A percentile compares a stretch with the other conserved stretches of the same genome.
Evolutionary conservation across 1,140 invertebrate species (phyloP).

Genomic region (Diorhabda elongata): DNA sequence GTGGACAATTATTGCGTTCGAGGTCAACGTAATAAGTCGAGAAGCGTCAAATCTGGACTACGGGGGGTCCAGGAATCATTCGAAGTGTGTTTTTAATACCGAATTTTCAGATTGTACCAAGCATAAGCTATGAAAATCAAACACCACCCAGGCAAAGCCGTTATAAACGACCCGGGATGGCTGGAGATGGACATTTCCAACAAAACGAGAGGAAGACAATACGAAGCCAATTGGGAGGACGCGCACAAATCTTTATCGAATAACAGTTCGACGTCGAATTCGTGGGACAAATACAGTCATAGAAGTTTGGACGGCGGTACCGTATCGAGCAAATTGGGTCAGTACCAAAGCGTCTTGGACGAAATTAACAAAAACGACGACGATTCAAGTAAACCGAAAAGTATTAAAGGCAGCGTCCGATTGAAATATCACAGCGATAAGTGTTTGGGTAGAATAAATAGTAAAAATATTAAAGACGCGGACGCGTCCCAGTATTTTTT

Average conservation of each 20-base stretch:
- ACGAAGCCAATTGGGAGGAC: conserved; percentile 79
- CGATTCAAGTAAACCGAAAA: conserved; percentile 29
- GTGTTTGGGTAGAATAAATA: conserved; percentile 42
- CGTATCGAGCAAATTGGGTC: conserved; percentile 36
- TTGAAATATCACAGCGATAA: conserved; percentile 45
- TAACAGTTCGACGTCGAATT: conserved; percentile 34
- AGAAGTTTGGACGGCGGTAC: conserved; percentile 32
- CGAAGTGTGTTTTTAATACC: background rate
- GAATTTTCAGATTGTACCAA: conserved; percentile 1
- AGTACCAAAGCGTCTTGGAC: conserved; percentile 40
- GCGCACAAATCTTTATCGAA: conserved; percentile 46
- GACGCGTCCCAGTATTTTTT: conserved; percentile 34
- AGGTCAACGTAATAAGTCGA: no score
- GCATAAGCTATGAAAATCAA: conserved; percentile 69
- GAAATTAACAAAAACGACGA: conserved; percentile 37
- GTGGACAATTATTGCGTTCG: no score
- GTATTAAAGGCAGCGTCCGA: conserved; percentile 28
- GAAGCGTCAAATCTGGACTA: no score
- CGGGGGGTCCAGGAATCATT: no score
- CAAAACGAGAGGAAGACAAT: conserved; percentile 66
- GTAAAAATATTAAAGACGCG: conserved; percentile 30
- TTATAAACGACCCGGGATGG: conserved; percentile 66
- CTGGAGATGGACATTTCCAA: conserved; percentile 56
- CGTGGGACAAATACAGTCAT: conserved; percentile 39
- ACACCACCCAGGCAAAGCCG: conserved; percentile 74